These are phyloP conservation scores for Subanguina moxae DNA, from an alignment of 1,140 invertebrate genomes.

Conservation along the genomic window DNA sequence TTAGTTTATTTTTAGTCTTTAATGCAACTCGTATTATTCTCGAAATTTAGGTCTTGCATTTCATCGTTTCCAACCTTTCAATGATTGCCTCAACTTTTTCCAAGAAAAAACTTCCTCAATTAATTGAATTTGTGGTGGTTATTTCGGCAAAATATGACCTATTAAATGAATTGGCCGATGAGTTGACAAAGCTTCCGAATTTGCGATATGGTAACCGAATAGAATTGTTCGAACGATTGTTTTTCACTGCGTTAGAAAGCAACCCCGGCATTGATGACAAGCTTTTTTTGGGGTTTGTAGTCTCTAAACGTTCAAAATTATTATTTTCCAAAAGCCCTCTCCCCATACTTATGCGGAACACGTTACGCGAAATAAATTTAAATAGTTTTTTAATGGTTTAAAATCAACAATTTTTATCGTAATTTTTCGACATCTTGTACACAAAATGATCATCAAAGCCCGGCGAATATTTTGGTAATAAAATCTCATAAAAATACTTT, in stretches of 20 bases:
- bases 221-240: background rate
- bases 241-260: background rate
- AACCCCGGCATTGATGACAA: background rate
- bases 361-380: no score
- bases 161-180: background rate
- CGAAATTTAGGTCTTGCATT: background rate
- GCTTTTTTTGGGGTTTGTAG: background rate
- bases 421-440: no score
- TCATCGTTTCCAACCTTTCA: background rate
- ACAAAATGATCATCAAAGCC: no score
- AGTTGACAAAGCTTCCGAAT: background rate
- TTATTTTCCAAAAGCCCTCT: no score
- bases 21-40: background rate
- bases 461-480: no score
- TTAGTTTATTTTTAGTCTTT: no score
- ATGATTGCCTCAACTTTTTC: background rate
- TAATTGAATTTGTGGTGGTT: background rate
- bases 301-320: background rate
- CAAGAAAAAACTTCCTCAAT: background rate
- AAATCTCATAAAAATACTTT: no score
- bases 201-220: background rate
- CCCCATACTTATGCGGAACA: no score
- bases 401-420: no score
- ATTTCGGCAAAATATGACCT: background rate
- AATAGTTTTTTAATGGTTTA: no score